A percentile compares a stretch with the other conserved stretches of the same genome.
These are phyloP conservation scores for Geotrupes spiniger DNA, from an alignment of 2,888 invertebrate genomes.

Conservation along the genomic window DNA sequence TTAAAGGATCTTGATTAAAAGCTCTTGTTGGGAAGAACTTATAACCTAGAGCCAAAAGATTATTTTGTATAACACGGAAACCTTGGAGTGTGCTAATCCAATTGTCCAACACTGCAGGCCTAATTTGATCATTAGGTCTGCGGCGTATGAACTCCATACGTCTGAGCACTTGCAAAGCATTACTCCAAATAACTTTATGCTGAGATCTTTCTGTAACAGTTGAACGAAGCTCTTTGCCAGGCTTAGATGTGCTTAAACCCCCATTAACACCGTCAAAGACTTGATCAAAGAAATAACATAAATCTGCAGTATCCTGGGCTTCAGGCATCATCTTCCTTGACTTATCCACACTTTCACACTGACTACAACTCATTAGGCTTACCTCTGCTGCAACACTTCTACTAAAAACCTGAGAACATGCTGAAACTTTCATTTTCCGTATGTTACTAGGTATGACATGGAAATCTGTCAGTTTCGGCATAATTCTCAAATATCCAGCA, in stretches of 20 bases:
- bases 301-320: no score
- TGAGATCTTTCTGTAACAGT: background rate
- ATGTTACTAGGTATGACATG: slow-evolving; percentile 8
- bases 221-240: background rate
- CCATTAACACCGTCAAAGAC: no score
- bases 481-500: slow-evolving; percentile 5
- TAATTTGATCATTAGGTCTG: background rate
- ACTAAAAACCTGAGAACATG: no score
- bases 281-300: no score
- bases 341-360: no score
- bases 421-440: slow-evolving; percentile 18
- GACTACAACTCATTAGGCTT: no score
- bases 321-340: no score
- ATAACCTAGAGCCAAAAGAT: background rate
- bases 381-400: no score
- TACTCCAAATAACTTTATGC: background rate
- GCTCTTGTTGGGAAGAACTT: background rate
- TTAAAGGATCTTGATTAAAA: background rate
- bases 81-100: no score
- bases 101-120: background rate
- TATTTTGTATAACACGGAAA: no score
- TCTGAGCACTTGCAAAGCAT: background rate
- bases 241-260: background rate
- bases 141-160: background rate
- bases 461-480: slow-evolving; percentile 11